Percentiles rank a stretch among this genome's conserved stretches.
These are phyloP conservation scores for Bombylius discolor DNA, from an alignment of 2,888 invertebrate species.

Conservation along the genomic window DNA sequence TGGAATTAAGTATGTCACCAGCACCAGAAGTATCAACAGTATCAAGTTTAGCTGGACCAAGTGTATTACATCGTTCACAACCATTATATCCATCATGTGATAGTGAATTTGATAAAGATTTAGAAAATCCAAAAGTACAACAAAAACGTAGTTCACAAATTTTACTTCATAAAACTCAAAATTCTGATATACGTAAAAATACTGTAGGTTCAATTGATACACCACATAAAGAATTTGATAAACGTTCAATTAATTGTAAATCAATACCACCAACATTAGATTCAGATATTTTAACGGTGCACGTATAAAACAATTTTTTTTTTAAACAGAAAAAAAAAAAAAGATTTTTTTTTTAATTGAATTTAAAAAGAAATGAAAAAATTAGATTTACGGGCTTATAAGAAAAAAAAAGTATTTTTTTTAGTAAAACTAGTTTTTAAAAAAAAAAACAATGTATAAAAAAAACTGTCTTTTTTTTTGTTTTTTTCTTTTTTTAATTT, in stretches of 20 bases:
- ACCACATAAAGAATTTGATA: slow-evolving; percentile 61
- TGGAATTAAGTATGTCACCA: slow-evolving; percentile 37
- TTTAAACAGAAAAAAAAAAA: too few species aligned
- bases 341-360: too few species aligned
- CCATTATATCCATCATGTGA: slow-evolving; percentile 33
- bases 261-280: slow-evolving; percentile 30
- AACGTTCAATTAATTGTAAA: slow-evolving; percentile 49
- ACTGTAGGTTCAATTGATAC: slow-evolving; percentile 48
- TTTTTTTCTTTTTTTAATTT: not conserved
- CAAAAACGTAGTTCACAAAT: slow-evolving; percentile 47
- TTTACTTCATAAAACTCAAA: slow-evolving; percentile 70
- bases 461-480: not conserved
- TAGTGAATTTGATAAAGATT: slow-evolving; percentile 35
- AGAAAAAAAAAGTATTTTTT: too few species aligned
- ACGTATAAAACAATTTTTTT: too few species aligned
- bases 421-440: too few species aligned
- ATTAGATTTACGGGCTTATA: too few species aligned
- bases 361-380: too few species aligned
- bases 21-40: slow-evolving; percentile 29
- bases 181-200: slow-evolving; percentile 72
- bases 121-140: slow-evolving; percentile 21
- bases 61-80: slow-evolving; percentile 33
- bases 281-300: slow-evolving; percentile 42
- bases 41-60: slow-evolving; percentile 35
- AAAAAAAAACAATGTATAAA: not conserved